Evolutionary conservation across 2,797 vertebrate species (phyloP).

Genomic region (Aldrovandia affinis): DNA sequence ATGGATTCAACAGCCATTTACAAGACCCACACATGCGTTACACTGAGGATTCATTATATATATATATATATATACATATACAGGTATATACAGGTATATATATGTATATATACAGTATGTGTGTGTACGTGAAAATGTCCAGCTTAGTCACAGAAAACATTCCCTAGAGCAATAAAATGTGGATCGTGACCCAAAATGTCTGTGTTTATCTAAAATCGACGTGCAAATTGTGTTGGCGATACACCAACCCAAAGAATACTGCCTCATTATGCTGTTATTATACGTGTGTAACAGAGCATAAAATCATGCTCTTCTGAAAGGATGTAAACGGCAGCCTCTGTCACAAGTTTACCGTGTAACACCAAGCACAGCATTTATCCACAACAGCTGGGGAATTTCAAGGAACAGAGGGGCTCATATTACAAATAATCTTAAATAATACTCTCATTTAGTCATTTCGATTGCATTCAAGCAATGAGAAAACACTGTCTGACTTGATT

Average conservation of each 20-base stretch:
- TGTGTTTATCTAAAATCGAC: background rate
- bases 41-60: too few relatives aligned
- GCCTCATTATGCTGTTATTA: conserved; percentile 17
- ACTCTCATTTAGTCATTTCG: background rate
- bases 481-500: conserved; percentile 3
- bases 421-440: background rate
- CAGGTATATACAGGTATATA: background rate
- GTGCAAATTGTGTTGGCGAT: background rate
- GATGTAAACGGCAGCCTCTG: background rate
- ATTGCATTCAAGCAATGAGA: background rate
- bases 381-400: background rate
- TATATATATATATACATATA: too few relatives aligned
- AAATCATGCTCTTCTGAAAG: conserved; percentile 17
- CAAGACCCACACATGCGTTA: too few relatives aligned
- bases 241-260: background rate
- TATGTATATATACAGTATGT: background rate
- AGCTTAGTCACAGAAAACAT: background rate
- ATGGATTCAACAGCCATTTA: too few relatives aligned
- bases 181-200: background rate
- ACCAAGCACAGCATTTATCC: background rate
- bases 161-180: background rate
- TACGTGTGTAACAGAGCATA: conserved; percentile 11
- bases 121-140: background rate
- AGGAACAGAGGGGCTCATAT: background rate
- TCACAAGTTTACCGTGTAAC: conserved; percentile 3